A percentile compares a stretch with the other conserved stretches of the same genome.
Conservation (phyloP, 2,888 invertebrate genomes). For the Lasiommata megera region DNA sequence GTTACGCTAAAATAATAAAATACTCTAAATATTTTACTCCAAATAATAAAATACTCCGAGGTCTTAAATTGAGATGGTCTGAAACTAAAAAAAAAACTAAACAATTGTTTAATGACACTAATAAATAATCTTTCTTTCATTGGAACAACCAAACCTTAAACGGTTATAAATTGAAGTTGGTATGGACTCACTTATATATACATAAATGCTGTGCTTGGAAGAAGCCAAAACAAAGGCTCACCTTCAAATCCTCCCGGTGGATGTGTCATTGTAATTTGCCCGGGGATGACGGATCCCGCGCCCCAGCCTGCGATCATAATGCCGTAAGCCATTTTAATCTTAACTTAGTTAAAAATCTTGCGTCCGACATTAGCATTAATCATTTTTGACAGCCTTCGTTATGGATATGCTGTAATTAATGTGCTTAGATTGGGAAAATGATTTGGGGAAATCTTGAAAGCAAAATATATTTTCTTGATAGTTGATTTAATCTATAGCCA, state of each 20-base stretch:
- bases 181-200: neutral
- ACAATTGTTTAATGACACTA: no score
- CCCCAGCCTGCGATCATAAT: conserved; percentile 68
- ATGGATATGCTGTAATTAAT: conserved; percentile 73
- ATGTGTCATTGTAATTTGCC: conserved; percentile 79
- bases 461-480: no score
- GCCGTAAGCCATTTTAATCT: conserved; percentile 81
- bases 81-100: no score
- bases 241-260: conserved; percentile 72
- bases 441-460: conserved; percentile 5
- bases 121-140: no score
- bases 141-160: no score
- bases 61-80: no score
- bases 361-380: conserved; percentile 78
- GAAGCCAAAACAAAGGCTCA: neutral
- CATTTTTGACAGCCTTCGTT: conserved; percentile 75
- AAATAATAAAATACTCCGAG: no score
- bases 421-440: conserved; percentile 28
- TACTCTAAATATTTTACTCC: no score
- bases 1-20: no score
- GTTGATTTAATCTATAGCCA: no score
- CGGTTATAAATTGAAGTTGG: no score
- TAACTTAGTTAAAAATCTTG: conserved; percentile 81
- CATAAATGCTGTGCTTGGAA: neutral
- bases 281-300: conserved; percentile 77